Evolutionary conservation across 1,140 invertebrate species (phyloP), one percentile per base, ranked within the genome.

Genomic region (Musca domestica): DNA sequence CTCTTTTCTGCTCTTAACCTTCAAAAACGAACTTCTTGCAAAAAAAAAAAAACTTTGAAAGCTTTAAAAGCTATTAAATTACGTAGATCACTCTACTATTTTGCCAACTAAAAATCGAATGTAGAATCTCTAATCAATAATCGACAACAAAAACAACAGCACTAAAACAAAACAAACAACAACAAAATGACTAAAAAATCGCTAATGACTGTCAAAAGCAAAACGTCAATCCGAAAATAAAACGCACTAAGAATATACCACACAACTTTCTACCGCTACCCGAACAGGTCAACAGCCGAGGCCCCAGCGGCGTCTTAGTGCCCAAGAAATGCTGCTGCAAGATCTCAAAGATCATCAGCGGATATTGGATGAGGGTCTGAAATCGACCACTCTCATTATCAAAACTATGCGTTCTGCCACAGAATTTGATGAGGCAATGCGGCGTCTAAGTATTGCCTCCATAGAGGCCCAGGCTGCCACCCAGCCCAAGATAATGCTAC

Each of bases 351-450:
- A 73, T 51, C 77, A 80, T 54, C 77, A 80, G 64, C 76, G 76
- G 51, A 74, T 80, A 48, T 70, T 80, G 19, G 77, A 78, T 56
- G 77, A 81, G 48, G 77, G 77, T 15, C 61, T 81, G 20, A 81
- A 81, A 66, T 81, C 80, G 19, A 81, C 80, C 0, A 77, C 80
- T n/a, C 69, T 81, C 19, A 81, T 81, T 15, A 81, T 81, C 69
- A 74, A 71, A 66, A 81, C 80, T 3, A 77, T 81, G 75, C 76
- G 77, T 12, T 80, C 80, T 41, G 76, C 77, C 22, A 81, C 67
- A 49, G 74, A 78, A 71, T 81, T 80, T 71, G 80, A 81, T 74
- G 80, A 80, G 64, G 78, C 80, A 61, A 80, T 81, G 80, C 74
- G 76, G 17, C 74, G 78, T 22, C 64, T 81, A 64, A 80, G 78